phyloP scores from a whole-genome alignment of 2,797 vertebrate genomes.

The Enteromius thamalakanensis region DNA sequence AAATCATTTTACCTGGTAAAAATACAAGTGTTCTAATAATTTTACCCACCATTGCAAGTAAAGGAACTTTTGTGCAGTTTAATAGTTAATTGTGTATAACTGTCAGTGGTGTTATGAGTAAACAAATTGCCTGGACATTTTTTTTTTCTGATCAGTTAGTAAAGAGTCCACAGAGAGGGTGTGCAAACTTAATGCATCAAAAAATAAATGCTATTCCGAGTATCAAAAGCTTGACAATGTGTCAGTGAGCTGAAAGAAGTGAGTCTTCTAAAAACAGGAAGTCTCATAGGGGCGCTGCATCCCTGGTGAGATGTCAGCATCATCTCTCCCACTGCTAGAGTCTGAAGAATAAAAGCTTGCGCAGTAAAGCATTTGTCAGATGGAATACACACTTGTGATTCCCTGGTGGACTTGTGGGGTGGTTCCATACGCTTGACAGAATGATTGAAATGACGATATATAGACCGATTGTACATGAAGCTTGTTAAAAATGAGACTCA shows the following conservation, averaged over 20 bases:
- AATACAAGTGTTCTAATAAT: too few relatives aligned
- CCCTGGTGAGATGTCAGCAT: slow-evolving; percentile 40
- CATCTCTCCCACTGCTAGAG: slow-evolving; percentile 27
- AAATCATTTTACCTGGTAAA: too few relatives aligned
- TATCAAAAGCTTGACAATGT: neutral
- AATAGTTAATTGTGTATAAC: slow-evolving; percentile 54
- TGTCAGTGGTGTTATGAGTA: slow-evolving; percentile 30
- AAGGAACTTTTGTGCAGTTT: slow-evolving; percentile 48
- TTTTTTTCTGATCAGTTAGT: neutral
- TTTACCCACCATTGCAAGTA: slow-evolving; percentile 10
- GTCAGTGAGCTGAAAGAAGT: neutral
- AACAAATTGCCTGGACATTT: slow-evolving; percentile 9
- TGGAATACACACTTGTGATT: slow-evolving; percentile 49
- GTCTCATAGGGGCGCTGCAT: slow-evolving; percentile 36
- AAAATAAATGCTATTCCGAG: slow-evolving; percentile 14
- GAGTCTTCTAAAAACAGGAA: slow-evolving; percentile 27
- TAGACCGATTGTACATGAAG: neutral
- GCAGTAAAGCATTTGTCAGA: slow-evolving; percentile 49
- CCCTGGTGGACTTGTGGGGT: slow-evolving; percentile 33
- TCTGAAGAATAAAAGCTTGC: slow-evolving; percentile 34
- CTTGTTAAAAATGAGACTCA: neutral
- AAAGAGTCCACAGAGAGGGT: neutral
- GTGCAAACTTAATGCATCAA: neutral
- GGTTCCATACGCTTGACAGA: neutral
- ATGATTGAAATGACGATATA: neutral